phyloP scores from a whole-genome alignment of 2,113 vertebrate species.

The Megaptera novaeangliae region DNA sequence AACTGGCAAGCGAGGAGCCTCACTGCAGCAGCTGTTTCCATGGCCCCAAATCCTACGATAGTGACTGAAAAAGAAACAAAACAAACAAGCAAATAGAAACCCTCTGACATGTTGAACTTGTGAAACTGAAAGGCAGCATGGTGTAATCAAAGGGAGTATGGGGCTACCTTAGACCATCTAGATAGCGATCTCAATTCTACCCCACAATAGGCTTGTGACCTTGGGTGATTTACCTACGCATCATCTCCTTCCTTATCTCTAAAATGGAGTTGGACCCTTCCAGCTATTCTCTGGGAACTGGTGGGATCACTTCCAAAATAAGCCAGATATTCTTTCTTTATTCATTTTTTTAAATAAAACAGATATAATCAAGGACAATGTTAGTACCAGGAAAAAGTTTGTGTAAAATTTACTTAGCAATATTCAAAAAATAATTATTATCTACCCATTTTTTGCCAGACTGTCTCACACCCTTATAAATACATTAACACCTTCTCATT shows the following conservation, averaged over 20 bases:
- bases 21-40: conserved; percentile 46
- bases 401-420: neutral
- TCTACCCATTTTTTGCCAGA: neutral
- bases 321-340: neutral
- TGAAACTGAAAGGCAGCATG: neutral
- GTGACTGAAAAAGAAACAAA: conserved; percentile 50
- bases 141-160: neutral
- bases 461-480: neutral
- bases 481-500: neutral
- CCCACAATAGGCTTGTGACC: neutral
- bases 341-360: neutral
- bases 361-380: neutral
- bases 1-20: conserved; percentile 45
- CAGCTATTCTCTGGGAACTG: neutral
- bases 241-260: neutral
- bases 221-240: neutral
- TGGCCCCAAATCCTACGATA: conserved; percentile 18
- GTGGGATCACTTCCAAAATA: neutral
- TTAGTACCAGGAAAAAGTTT: neutral
- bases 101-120: neutral
- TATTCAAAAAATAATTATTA: neutral
- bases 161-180: neutral
- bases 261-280: neutral
- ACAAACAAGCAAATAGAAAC: conserved; percentile 46
- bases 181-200: neutral